Evolutionary conservation across 1,140 invertebrate genomes (phyloP).

Genomic region (Tyrophagus putrescentiae): DNA sequence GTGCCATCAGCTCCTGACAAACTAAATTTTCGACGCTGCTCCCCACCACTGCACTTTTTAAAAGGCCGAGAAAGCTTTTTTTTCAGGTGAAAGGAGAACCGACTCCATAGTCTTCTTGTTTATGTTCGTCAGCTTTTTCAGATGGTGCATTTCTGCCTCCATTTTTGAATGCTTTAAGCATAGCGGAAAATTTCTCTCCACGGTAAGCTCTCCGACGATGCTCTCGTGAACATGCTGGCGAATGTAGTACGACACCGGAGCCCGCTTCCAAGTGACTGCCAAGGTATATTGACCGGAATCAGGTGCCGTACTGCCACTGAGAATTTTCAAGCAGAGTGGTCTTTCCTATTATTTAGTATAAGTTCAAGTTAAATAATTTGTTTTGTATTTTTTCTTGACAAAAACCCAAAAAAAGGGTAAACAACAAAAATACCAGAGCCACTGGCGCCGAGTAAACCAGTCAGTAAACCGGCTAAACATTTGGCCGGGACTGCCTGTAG

Average conservation of each 20-base stretch:
- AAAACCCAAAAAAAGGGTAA: too few species aligned
- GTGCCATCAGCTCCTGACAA: slow-evolving; percentile 13
- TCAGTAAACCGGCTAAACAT: too few species aligned
- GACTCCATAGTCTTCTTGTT: not conserved
- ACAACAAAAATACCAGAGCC: too few species aligned
- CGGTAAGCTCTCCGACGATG: not conserved
- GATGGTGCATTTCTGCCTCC: not conserved
- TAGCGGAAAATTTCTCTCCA: not conserved
- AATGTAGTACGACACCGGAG: not conserved
- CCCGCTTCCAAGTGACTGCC: not conserved
- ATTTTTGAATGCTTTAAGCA: slow-evolving; percentile 13
- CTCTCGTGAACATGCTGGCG: slow-evolving; percentile 8
- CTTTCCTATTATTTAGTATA: too few species aligned
- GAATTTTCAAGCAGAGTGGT: too few species aligned
- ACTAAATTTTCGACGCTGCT: slow-evolving; percentile 13
- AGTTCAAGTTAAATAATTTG: too few species aligned
- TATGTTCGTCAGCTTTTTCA: not conserved
- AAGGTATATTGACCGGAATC: too few species aligned
- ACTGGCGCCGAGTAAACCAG: too few species aligned
- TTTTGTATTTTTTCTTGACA: too few species aligned
- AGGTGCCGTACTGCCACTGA: too few species aligned
- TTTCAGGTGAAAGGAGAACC: not conserved
- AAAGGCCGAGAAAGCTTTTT: not conserved
- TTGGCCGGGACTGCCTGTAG: too few species aligned
- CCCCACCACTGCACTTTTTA: slow-evolving; percentile 17